Conservation (phyloP, 2,888 invertebrate genomes). For the Sesamia inferens region DNA sequence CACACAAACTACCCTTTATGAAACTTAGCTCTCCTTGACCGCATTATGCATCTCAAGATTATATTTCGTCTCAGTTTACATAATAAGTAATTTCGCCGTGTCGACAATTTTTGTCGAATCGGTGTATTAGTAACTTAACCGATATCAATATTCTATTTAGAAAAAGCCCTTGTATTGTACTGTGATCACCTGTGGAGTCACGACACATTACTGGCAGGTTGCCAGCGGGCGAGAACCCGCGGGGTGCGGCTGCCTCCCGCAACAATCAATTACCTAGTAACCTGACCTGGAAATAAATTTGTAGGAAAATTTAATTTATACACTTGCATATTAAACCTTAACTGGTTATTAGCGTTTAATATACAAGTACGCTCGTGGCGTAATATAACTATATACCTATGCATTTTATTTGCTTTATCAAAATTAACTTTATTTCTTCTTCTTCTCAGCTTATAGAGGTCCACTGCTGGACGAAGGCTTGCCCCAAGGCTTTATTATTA, state of each 20-base stretch:
- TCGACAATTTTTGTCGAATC: too few relatives aligned
- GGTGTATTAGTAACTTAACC: background rate
- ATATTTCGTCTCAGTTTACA: slow-evolving; percentile 34
- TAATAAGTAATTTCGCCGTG: background rate
- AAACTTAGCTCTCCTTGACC: slow-evolving; percentile 22
- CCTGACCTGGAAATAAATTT: slow-evolving; percentile 41
- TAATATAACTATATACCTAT: background rate
- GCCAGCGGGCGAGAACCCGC: slow-evolving; percentile 17
- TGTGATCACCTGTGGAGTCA: slow-evolving; percentile 44
- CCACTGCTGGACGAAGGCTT: too few relatives aligned
- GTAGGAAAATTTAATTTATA: slow-evolving; percentile 24
- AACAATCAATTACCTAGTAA: slow-evolving; percentile 32
- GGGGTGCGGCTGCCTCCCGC: background rate
- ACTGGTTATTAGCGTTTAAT: slow-evolving; percentile 7
- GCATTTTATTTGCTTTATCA: background rate
- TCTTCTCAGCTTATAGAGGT: too few relatives aligned
- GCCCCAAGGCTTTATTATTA: too few relatives aligned
- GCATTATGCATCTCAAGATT: slow-evolving; percentile 8
- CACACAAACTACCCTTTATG: slow-evolving; percentile 24
- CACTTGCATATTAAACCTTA: slow-evolving; percentile 1
- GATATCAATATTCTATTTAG: slow-evolving; percentile 16
- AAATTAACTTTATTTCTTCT: background rate
- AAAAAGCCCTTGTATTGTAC: slow-evolving; percentile 6
- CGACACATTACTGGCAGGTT: slow-evolving; percentile 20
- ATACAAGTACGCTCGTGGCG: too few relatives aligned